A percentile compares a stretch with the other conserved stretches of the same genome.
These are phyloP conservation scores for Copidosoma aretas DNA, from an alignment of 2,888 invertebrate genomes.

Conservation along the genomic window DNA sequence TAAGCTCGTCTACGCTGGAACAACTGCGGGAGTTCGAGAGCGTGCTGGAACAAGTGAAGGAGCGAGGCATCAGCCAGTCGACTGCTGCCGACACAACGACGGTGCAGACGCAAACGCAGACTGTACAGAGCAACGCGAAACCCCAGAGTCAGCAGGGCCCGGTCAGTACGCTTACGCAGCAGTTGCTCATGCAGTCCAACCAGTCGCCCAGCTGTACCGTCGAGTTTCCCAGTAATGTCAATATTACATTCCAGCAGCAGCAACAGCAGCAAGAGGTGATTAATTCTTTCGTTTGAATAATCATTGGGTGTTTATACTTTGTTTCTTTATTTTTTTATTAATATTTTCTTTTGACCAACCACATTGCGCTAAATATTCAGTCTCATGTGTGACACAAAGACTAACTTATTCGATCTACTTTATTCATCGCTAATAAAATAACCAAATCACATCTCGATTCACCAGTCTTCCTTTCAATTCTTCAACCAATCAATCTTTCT, in stretches of 20 bases:
- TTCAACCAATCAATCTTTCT: neutral
- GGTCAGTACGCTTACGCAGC: slow-evolving; percentile 54
- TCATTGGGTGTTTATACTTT: neutral
- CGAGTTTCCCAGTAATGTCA: slow-evolving; percentile 46
- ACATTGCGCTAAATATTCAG: too few species aligned
- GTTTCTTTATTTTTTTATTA: neutral
- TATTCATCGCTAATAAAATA: neutral
- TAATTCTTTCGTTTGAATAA: too few species aligned
- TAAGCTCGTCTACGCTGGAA: slow-evolving; percentile 77
- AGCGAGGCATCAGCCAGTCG: slow-evolving; percentile 71
- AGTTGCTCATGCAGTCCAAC: slow-evolving; percentile 43
- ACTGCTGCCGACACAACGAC: slow-evolving; percentile 50
- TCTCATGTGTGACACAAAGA: neutral
- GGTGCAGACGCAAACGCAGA: slow-evolving; percentile 55
- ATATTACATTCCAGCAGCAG: slow-evolving; percentile 49
- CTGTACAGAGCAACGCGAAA: slow-evolving; percentile 44
- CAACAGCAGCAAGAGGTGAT: slow-evolving; percentile 32
- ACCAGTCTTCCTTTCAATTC: too few species aligned
- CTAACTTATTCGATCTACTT: neutral
- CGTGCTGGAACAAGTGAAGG: slow-evolving; percentile 81
- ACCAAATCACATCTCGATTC: neutral
- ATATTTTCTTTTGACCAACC: neutral
- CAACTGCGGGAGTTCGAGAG: slow-evolving; percentile 82
- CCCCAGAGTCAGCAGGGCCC: slow-evolving; percentile 45
- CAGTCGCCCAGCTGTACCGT: neutral